Evolutionary conservation across 2,888 invertebrate genomes (phyloP).

Genomic region (Taphrorychus bicolor): DNA sequence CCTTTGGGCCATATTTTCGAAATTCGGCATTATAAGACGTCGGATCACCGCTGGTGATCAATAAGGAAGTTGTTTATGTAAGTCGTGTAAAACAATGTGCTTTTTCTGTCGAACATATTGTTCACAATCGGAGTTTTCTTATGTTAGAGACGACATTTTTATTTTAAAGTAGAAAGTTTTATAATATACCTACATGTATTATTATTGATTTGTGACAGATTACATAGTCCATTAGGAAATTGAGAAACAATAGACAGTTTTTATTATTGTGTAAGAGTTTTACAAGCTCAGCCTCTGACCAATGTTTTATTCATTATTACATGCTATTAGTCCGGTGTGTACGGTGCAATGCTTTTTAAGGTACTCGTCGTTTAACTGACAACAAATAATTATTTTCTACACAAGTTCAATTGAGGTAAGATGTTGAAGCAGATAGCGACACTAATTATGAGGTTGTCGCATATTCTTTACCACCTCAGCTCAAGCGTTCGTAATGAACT

Average conservation of each 20-base stretch:
- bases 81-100: conserved; percentile 26
- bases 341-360: neutral
- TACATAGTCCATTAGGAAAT: conserved; percentile 22
- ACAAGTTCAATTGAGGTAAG: neutral
- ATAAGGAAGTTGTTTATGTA: conserved; percentile 32
- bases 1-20: conserved; percentile 12
- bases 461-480: too few species aligned
- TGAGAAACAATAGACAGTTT: conserved; percentile 7
- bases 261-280: neutral
- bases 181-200: conserved; percentile 10
- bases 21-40: conserved; percentile 20
- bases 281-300: neutral
- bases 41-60: conserved; percentile 17
- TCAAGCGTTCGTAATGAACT: too few species aligned
- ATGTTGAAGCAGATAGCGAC: too few species aligned
- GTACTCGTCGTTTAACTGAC: neutral
- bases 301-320: neutral
- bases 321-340: neutral
- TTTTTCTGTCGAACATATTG: too few species aligned
- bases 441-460: too few species aligned
- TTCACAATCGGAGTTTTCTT: too few species aligned
- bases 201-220: conserved; percentile 31
- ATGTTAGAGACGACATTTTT: too few species aligned
- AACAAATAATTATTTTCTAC: neutral
- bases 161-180: too few species aligned